A percentile compares a stretch with the other conserved stretches of the same genome.
Conservation (phyloP, 2,113 vertebrate genomes). For the Bettongia penicillata region DNA sequence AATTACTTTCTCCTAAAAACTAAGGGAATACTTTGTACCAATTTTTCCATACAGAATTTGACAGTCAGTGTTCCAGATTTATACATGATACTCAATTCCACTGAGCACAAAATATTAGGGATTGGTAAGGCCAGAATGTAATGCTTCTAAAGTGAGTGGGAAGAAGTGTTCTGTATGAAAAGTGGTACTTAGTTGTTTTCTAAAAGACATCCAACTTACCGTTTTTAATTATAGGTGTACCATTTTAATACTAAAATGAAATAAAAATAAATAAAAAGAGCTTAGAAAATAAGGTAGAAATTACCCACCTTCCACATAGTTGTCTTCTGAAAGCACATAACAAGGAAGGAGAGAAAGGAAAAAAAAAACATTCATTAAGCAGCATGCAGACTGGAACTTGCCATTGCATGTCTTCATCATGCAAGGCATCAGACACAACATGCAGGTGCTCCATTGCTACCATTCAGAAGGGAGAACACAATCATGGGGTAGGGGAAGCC, state of each 20-base stretch:
- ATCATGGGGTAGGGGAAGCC: constrained; percentile 76
- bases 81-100: constrained; percentile 12
- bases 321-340: constrained; percentile 98
- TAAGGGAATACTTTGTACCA: constrained; percentile 42
- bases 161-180: constrained; percentile 79
- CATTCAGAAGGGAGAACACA: constrained; percentile 82
- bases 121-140: too few relatives aligned
- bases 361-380: constrained; percentile 96
- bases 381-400: constrained; percentile 98
- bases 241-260: constrained; percentile 79
- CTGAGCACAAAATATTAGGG: not conserved
- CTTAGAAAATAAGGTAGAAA: constrained; percentile 86
- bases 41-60: constrained; percentile 81
- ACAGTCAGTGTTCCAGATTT: constrained; percentile 26
- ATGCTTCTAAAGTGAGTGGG: not conserved
- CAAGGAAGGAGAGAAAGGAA: constrained; percentile 98
- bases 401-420: constrained; percentile 97
- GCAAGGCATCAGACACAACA: constrained; percentile 98
- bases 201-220: constrained; percentile 85
- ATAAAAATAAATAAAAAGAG: constrained; percentile 67
- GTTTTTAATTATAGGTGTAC: constrained; percentile 70
- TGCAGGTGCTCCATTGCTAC: constrained; percentile 91
- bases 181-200: constrained; percentile 62
- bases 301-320: constrained; percentile 97
- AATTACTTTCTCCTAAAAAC: constrained; percentile 54